These are phyloP conservation scores for Clitarchus hookeri DNA, from an alignment of 2,888 invertebrate genomes.

Conservation along the genomic window DNA sequence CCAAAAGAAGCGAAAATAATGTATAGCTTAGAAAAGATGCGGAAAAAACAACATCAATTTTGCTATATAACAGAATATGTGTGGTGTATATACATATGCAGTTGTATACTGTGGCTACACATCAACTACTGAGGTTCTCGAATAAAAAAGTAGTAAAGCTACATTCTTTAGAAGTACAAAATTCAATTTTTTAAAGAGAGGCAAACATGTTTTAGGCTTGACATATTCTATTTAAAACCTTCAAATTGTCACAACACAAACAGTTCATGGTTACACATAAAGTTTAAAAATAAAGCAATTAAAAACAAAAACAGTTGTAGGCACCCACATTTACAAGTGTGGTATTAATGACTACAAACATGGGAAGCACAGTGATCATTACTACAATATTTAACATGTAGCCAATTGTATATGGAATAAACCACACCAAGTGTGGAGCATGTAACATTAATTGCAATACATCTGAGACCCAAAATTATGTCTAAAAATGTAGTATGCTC, in stretches of 20 bases:
- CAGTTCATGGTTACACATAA: too few relatives aligned
- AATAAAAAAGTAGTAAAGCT: slow-evolving; percentile 14
- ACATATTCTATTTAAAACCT: background rate
- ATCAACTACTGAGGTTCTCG: background rate
- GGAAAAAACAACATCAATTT: too few relatives aligned
- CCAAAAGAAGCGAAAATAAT: too few relatives aligned
- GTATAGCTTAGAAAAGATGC: too few relatives aligned
- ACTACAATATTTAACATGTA: background rate
- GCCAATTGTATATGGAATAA: background rate
- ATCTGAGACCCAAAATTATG: background rate
- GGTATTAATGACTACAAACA: background rate
- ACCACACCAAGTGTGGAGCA: background rate
- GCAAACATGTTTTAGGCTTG: background rate
- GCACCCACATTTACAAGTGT: background rate
- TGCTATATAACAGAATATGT: background rate
- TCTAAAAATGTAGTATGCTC: background rate
- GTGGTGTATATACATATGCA: background rate
- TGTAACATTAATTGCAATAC: background rate
- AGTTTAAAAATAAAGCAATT: too few relatives aligned
- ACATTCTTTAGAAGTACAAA: background rate
- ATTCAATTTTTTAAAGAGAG: background rate
- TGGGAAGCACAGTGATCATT: slow-evolving; percentile 1
- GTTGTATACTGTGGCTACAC: background rate
- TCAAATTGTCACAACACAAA: background rate
- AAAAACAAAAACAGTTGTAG: background rate